Conservation (phyloP, 2,797 vertebrate genomes). For the Rhabdophis nuchalis region DNA sequence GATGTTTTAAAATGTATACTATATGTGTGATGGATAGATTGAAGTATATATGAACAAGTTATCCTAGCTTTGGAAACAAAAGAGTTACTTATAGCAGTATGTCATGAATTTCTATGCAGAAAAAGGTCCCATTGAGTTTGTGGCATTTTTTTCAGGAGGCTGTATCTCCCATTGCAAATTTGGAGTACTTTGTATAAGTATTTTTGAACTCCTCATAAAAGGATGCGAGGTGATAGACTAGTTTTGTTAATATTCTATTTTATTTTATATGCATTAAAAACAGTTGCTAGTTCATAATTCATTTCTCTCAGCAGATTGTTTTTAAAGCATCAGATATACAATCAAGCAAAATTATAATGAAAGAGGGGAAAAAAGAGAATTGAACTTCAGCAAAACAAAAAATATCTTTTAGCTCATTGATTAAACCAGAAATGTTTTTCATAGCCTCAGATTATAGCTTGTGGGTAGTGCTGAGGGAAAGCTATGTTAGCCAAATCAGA, state of each 20-base stretch:
- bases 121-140: neutral
- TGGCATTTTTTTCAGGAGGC: neutral
- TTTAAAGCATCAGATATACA: neutral
- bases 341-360: neutral
- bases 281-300: neutral
- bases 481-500: neutral
- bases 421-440: neutral
- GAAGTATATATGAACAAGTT: neutral
- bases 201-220: neutral
- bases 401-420: neutral
- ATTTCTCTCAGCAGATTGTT: neutral
- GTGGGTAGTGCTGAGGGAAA: neutral
- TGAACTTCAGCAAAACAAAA: neutral
- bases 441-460: neutral
- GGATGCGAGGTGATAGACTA: neutral
- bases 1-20: neutral
- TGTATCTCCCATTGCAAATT: neutral
- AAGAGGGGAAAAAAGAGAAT: neutral
- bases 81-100: neutral
- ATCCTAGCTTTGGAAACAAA: neutral
- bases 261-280: neutral
- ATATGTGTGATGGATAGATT: neutral
- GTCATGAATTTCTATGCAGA: neutral
- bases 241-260: neutral
- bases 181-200: neutral